Conservation (phyloP, 1,140 invertebrate species). For the Apocrypta bakeri region DNA sequence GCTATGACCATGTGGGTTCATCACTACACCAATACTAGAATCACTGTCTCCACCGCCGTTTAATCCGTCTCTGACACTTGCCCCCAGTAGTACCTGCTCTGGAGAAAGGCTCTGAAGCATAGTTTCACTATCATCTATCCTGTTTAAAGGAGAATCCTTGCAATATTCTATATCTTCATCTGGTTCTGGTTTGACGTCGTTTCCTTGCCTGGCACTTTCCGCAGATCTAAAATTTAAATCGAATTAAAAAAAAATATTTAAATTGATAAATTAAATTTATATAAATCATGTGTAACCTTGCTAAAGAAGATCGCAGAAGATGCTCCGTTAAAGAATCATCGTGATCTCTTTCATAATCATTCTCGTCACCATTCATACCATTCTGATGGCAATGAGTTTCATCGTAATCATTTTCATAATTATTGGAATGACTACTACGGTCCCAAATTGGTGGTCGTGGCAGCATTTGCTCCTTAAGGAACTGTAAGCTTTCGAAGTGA, state of each 20-base stretch:
- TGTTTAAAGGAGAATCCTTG: slow-evolving; percentile 59
- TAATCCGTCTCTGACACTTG: slow-evolving; percentile 3
- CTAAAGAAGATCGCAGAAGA: slow-evolving; percentile 23
- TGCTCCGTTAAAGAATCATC: slow-evolving; percentile 47
- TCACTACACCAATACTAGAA: slow-evolving; percentile 57
- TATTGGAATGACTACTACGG: slow-evolving; percentile 49
- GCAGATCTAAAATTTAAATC: slow-evolving; percentile 20
- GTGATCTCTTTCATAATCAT: slow-evolving; percentile 36
- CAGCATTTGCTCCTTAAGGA: slow-evolving; percentile 71
- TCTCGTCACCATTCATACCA: slow-evolving; percentile 52
- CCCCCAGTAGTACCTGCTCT: slow-evolving; percentile 66
- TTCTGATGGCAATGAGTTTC: slow-evolving; percentile 2
- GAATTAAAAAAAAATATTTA: background rate
- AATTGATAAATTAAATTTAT: background rate
- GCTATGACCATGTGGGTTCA: slow-evolving; percentile 65
- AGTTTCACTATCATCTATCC: slow-evolving; percentile 64
- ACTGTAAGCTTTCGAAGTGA: slow-evolving; percentile 69
- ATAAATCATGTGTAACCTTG: slow-evolving; percentile 8
- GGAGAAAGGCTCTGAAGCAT: slow-evolving; percentile 70
- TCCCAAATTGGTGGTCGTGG: slow-evolving; percentile 70
- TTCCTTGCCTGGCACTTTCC: slow-evolving; percentile 41
- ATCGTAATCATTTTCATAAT: slow-evolving; percentile 51
- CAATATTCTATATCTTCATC: slow-evolving; percentile 67
- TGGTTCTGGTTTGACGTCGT: slow-evolving; percentile 67
- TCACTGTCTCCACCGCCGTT: slow-evolving; percentile 56